These are phyloP conservation scores for Balaenoptera acutorostrata DNA, from an alignment of 2,113 vertebrate genomes.

Conservation along the genomic window DNA sequence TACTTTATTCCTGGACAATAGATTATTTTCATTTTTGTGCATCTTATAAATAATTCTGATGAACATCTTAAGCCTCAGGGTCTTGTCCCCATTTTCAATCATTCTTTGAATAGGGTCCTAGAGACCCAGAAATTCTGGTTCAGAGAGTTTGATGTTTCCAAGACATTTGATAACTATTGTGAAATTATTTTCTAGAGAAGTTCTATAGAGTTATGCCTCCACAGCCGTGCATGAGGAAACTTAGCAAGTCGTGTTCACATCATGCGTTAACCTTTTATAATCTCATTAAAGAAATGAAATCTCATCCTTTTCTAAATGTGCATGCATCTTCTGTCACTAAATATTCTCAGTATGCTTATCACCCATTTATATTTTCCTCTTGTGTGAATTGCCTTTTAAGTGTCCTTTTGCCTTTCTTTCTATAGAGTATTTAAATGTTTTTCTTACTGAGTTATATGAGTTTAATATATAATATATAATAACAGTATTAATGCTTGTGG, in stretches of 20 bases:
- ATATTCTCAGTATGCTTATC: not conserved
- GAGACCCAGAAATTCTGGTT: not conserved
- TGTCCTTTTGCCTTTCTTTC: not conserved
- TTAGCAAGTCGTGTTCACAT: not conserved
- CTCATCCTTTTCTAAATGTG: not conserved
- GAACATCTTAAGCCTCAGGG: not conserved
- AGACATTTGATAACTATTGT: not conserved
- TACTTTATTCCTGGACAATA: not conserved
- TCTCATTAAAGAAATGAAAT: not conserved
- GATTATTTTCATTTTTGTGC: not conserved
- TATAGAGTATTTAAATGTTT: not conserved
- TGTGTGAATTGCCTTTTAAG: not conserved
- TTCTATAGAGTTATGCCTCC: not conserved
- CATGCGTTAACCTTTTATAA: not conserved
- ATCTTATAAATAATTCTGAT: conserved; percentile 6
- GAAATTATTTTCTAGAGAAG: not conserved
- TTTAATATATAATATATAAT: not conserved
- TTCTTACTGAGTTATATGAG: not conserved
- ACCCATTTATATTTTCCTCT: not conserved
- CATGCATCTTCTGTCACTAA: not conserved
- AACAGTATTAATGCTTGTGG: not conserved
- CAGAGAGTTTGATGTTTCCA: not conserved
- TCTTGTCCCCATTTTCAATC: not conserved
- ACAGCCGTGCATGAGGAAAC: not conserved
- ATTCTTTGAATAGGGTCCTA: not conserved